Evolutionary conservation across 1,140 invertebrate genomes (phyloP), one percentile per base, ranked within the genome.

Genomic region (Chymomyza costata): DNA sequence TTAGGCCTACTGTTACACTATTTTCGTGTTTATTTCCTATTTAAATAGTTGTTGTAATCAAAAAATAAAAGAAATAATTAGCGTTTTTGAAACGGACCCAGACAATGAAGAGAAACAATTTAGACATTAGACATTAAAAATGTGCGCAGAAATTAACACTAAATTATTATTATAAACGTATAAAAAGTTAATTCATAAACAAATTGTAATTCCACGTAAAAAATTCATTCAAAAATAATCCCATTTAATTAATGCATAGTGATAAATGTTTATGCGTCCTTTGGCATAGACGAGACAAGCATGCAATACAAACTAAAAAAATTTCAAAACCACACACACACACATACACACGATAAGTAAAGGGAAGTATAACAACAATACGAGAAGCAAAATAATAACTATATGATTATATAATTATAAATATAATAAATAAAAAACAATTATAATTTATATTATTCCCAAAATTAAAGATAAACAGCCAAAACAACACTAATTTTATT

Each of bases 391-490:
- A 64, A 80, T 78, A 78, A 80, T 80, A 74, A 73, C 52, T 80
- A 78, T 68, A 73, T 65, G 54, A 78, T 78, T 80, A 80, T 34
- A 34, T 11, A 11, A 34, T 34, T n/a, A n/a, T n/a, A n/a, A n/a
- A n/a, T n/a, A n/a, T n/a, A n/a, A n/a, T n/a, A n/a, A n/a, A n/a
- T n/a, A n/a, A 11, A 34, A 34, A 34, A 6, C 31, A 34, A 34
- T 81, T 80, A 80, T 80, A 73, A 81, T 81, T 80, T 81, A 73
- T 80, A 80, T 80, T 80, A 80, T 81, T 80, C 73, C 73, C 74
- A 80, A 80, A 66, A 80, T 80, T 80, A 80, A 80, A 80, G 68
- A 78, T 78, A 78, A 38, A 78, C 66, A 73, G 68, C 73, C 74
- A 80, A 80, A 76, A 67, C 65, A 67, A 71, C 49, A 47, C 35